Evolutionary conservation across 2,888 invertebrate genomes (phyloP), one percentile per base, ranked within the genome.

Genomic region (Drosophila kokeensis): DNA sequence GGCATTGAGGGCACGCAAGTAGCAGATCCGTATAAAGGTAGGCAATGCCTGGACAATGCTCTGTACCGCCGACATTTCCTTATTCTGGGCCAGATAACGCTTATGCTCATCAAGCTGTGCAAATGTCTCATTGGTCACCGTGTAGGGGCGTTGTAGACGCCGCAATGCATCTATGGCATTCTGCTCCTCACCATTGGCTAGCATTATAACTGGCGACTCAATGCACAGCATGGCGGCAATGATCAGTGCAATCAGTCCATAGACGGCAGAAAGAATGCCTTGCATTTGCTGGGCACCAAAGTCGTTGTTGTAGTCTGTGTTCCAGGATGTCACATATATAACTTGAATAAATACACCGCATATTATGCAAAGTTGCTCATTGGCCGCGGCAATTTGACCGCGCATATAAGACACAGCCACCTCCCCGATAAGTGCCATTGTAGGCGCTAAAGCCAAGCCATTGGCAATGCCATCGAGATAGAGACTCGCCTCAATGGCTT

Each of bases 401-500:
- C 92, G 84, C 52, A 82, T 62, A 13, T 69, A 67, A 0, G 81
- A 75, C 2, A 81, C 76, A 0, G 87, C 36, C 8, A 91, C 72
- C 57, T 92, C 92, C 2, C 92, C 93, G 7, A 67, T 70, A 18
- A 92, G 62, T 0, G 91, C 82, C 54, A 93, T 42, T 3, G 89
- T 73, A 2, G 91, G 84, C 0, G 90, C 90, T 32, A 93, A 83
- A 0, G 77, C 72, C 38, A 92, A 54, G 4, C 92, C 92, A 61
- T 91, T 88, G 21, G 83, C 93, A 11, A 88, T 82, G 2, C 92
- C 92, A 66, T 93, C 90, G 5, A 92, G 45, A 34, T 92, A 92
- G 13, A 92, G 83, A 15, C 79, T 76, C 0, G 83, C 77, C 2
- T 87, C 63, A 4, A 81, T 27, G 4, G 79, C 82, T 0, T 54